Conservation (phyloP, 2,888 invertebrate genomes). For the Hesperia comma region DNA sequence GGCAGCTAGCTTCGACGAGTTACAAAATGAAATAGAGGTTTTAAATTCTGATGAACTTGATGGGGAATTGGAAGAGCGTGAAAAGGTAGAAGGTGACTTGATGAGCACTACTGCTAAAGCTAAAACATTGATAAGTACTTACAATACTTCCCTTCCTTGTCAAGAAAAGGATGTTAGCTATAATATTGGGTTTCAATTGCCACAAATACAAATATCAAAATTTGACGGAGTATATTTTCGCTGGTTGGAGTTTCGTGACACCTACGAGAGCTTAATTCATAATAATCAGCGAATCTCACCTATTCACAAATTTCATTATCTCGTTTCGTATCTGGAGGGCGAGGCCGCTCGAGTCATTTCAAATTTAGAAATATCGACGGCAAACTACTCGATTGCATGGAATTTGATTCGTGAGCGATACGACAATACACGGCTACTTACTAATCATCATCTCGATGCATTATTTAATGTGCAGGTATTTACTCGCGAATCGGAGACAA, state of each 20-base stretch:
- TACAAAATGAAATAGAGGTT: constrained; percentile 26
- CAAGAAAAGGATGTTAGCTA: not conserved
- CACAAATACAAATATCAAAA: constrained; percentile 38
- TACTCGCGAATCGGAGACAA: constrained; percentile 38
- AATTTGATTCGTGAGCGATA: constrained; percentile 42
- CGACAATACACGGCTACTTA: constrained; percentile 39
- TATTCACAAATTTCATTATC: constrained; percentile 38
- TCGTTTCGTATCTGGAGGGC: constrained; percentile 39
- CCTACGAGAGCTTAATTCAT: constrained; percentile 37
- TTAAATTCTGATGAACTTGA: constrained; percentile 1
- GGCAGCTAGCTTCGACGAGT: constrained; percentile 17
- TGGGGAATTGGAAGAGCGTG: not conserved
- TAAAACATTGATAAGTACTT: not conserved
- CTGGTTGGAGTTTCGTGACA: constrained; percentile 41
- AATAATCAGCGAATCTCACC: constrained; percentile 26
- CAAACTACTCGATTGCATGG: constrained; percentile 46
- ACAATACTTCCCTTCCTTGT: not conserved
- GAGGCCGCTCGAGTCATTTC: constrained; percentile 37
- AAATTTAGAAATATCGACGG: constrained; percentile 40
- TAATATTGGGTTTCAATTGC: constrained; percentile 31
- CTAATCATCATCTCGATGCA: constrained; percentile 40
- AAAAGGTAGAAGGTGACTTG: not conserved
- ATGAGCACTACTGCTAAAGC: not conserved
- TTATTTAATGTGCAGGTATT: constrained; percentile 38
- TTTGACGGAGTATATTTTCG: constrained; percentile 39